phyloP scores from a whole-genome alignment of 2,888 invertebrate genomes.

The Eupithecia pulchellata region DNA sequence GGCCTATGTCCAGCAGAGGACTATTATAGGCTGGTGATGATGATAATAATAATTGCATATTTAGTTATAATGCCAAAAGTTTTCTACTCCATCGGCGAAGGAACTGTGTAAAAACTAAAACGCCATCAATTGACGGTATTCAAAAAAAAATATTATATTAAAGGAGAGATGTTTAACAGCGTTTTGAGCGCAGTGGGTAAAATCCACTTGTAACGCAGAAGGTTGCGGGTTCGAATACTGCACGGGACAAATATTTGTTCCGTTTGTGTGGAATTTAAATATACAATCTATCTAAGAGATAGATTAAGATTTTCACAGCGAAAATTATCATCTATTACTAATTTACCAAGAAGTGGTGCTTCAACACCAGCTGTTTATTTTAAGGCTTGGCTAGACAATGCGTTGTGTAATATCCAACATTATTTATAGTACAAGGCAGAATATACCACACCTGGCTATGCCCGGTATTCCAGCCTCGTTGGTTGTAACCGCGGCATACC shows the following conservation, averaged over 20 bases:
- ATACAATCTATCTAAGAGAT: background rate
- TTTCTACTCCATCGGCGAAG: background rate
- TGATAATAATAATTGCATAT: too few relatives aligned
- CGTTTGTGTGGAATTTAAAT: background rate
- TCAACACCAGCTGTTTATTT: background rate
- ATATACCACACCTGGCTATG: slow-evolving; percentile 15
- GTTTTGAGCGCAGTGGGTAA: background rate
- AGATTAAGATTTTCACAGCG: background rate
- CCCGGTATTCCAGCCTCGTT: slow-evolving; percentile 12
- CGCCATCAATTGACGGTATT: background rate
- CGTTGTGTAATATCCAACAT: background rate
- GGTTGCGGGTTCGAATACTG: background rate
- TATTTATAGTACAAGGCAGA: background rate
- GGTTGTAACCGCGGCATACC: slow-evolving; percentile 28
- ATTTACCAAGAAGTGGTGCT: background rate
- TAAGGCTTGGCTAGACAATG: background rate
- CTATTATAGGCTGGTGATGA: too few relatives aligned
- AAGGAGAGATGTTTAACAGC: background rate
- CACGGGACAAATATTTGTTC: background rate
- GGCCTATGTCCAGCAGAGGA: too few relatives aligned
- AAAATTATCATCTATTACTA: background rate
- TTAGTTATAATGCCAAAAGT: too few relatives aligned
- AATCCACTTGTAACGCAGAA: background rate
- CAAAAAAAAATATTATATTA: background rate
- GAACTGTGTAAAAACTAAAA: background rate